Base-by-base conservation (phyloP, 2,113 vertebrate genomes). In the Chionodraco myersi region DNA sequence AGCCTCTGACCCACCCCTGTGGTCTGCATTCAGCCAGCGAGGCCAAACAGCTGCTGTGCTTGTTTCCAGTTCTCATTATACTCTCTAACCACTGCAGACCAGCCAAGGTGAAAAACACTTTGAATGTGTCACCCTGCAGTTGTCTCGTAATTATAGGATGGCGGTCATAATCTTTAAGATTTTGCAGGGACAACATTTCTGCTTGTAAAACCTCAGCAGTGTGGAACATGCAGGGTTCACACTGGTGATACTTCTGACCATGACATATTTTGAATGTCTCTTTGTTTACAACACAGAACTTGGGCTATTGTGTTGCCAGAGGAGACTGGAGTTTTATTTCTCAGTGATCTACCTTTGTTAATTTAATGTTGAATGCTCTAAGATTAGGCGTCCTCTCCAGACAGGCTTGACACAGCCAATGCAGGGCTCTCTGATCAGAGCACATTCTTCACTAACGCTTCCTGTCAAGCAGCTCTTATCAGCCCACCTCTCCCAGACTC, bases 31-130 rank as follows among this genome's bases (percentile, higher is more conserved):
- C 34, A n/a, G 59, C 56, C 47, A 59, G 59, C 26, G 11, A 82
- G 26, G 66, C 68, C 69, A 44, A 18, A 45, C 86, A 86, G 73
- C 84, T 79, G 80, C 85, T 88, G 68, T 34, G 70, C 73, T 74
- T 63, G 59, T 51, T 68, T 69, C 63, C 41, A 79, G 71, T 57
- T 65, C 81, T 88, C 74, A 68, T 87, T 30, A 85, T 77, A 77
- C 76, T 75, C 74, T 69, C 65, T 44, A 70, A 67, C 72, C 82
- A 66, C 72, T 76, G 84, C 87, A 87, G 86, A 75, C 34, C 61
- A 66, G 66, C 62, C 54, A 76, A 82, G 72, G 74, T 80, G 78
- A 87, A 72, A 82, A 56, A 83, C 59, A 64, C 62, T n/a, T 41
- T 41, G 36, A 58, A 6, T 53, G 79, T 79, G 68, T 83, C 87